Evolutionary conservation across 2,888 invertebrate species (phyloP).

Genomic region (Sericinus montela): DNA sequence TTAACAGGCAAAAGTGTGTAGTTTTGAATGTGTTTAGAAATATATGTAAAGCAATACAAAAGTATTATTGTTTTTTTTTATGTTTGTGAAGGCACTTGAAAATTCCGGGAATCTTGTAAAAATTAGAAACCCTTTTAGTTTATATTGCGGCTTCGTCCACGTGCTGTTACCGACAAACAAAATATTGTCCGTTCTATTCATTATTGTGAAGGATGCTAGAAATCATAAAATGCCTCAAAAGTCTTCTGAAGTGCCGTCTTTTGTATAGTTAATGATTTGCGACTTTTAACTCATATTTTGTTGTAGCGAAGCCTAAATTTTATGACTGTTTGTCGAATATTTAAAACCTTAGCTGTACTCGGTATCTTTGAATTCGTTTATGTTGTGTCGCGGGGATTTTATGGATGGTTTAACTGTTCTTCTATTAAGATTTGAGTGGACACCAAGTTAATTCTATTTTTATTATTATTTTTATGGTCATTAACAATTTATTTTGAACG

Average conservation of each 20-base stretch:
- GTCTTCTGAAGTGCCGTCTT: constrained; percentile 36
- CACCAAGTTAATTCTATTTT: constrained; percentile 7
- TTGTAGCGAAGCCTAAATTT: constrained; percentile 49
- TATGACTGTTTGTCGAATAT: constrained; percentile 37
- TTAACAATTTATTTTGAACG: not conserved
- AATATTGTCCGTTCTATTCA: constrained; percentile 39
- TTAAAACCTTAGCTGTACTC: constrained; percentile 34
- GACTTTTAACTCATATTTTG: constrained; percentile 64
- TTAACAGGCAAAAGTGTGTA: not conserved
- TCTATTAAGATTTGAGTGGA: not conserved
- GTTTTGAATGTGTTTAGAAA: constrained; percentile 1
- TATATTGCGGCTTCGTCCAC: constrained; percentile 47
- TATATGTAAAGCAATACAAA: not conserved
- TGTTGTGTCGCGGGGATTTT: constrained; percentile 61
- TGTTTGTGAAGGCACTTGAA: constrained; percentile 30
- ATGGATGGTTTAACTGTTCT: constrained; percentile 37
- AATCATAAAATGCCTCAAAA: constrained; percentile 58
- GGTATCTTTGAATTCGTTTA: constrained; percentile 32
- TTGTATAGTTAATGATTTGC: constrained; percentile 50
- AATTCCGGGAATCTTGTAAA: constrained; percentile 48
- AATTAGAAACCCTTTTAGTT: constrained; percentile 52
- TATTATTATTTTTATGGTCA: constrained; percentile 3
- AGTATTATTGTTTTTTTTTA: constrained; percentile 34
- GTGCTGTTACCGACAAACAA: constrained; percentile 60
- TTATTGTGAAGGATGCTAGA: constrained; percentile 56